A percentile compares a stretch with the other conserved stretches of the same genome.
These are phyloP conservation scores for Zaprionus davidi DNA, from an alignment of 1,140 invertebrate species.

Conservation along the genomic window DNA sequence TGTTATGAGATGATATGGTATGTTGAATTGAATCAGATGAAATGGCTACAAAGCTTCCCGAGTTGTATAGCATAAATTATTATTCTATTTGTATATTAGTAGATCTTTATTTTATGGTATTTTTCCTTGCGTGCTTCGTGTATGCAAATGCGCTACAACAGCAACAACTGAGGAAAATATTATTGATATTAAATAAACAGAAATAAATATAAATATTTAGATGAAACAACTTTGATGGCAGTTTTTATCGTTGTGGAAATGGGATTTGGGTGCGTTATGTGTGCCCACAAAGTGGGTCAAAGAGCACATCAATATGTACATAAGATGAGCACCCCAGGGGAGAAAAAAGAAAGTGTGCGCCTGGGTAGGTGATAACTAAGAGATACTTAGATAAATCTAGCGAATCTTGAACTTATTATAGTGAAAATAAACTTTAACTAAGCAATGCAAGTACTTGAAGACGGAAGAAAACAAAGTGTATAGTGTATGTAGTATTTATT, in stretches of 20 bases:
- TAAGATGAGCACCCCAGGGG: not conserved
- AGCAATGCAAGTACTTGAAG: too few species aligned
- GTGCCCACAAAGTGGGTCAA: conserved; percentile 45
- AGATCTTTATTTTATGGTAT: conserved; percentile 37
- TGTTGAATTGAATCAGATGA: not conserved
- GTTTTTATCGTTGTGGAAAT: conserved; percentile 25
- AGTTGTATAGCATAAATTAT: conserved; percentile 79
- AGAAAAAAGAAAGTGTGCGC: not conserved
- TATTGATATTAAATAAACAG: conserved; percentile 73
- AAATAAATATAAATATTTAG: conserved; percentile 78
- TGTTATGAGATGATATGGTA: conserved; percentile 13
- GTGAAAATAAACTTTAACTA: too few species aligned
- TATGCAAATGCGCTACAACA: conserved; percentile 60
- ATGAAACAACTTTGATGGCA: conserved; percentile 58
- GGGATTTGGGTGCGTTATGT: conserved; percentile 35
- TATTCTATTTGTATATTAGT: conserved; percentile 49
- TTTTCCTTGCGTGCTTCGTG: conserved; percentile 44
- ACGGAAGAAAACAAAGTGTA: too few species aligned
- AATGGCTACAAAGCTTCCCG: conserved; percentile 49
- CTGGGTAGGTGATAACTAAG: not conserved
- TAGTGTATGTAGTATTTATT: too few species aligned
- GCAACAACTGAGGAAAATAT: conserved; percentile 59
- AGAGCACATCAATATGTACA: conserved; percentile 56
- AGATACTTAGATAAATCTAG: not conserved
- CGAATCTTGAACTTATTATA: too few species aligned